Conservation (phyloP, 30 jellyfish, hydroid and myxozoan genomes). For the Cassiopea xamachana region DNA sequence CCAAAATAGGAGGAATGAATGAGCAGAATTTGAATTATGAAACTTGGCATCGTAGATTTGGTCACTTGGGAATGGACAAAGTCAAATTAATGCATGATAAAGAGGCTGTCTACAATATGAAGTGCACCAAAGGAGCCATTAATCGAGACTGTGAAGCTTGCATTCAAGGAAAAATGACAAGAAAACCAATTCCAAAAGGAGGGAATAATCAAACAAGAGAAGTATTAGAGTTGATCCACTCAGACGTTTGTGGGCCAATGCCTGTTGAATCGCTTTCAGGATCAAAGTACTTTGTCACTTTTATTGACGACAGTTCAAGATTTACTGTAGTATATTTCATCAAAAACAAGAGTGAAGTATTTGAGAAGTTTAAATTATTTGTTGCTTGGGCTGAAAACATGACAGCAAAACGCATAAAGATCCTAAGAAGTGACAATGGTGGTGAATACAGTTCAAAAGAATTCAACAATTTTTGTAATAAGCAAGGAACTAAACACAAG, state of each 20-base stretch:
- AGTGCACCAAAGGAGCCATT: not conserved
- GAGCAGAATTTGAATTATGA: not conserved
- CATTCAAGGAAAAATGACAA: constrained; percentile 5
- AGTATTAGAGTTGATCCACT: constrained; percentile 1
- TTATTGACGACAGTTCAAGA: constrained; percentile 5
- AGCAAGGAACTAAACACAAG: constrained; percentile 15
- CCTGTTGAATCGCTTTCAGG: not conserved
- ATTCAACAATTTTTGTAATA: constrained; percentile 12
- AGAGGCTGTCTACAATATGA: constrained; percentile 18
- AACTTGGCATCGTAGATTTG: constrained; percentile 39
- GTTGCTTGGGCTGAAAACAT: not conserved
- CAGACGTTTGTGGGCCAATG: constrained; percentile 49
- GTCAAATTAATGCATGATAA: constrained; percentile 9
- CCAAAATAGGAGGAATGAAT: not conserved
- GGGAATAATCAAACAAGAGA: not conserved
- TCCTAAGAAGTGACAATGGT: constrained; percentile 18
- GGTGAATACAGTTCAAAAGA: constrained; percentile 7
- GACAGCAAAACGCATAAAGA: not conserved
- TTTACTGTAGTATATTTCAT: constrained; percentile 10
- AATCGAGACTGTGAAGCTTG: constrained; percentile 14
- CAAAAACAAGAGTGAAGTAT: not conserved
- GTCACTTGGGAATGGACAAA: constrained; percentile 27
- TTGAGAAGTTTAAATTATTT: not conserved
- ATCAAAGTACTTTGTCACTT: not conserved
- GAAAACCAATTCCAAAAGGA: constrained; percentile 2